Evolutionary conservation across 2,888 invertebrate species (phyloP).

Genomic region (Leptopilina myrica): DNA sequence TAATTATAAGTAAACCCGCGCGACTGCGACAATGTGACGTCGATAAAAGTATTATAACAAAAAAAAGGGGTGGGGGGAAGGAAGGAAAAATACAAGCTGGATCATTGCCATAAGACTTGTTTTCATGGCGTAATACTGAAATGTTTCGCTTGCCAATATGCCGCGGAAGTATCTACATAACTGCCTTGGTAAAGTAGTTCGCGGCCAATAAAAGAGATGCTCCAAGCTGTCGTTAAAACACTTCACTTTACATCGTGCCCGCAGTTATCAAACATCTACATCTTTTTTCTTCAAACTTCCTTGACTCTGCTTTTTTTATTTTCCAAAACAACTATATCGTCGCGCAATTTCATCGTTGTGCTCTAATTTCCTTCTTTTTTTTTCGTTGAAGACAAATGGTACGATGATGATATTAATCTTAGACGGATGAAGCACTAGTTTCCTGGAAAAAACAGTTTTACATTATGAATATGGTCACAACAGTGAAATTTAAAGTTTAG

Average conservation of each 20-base stretch:
- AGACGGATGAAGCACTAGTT: no score
- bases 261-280: conserved; percentile 12
- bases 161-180: conserved; percentile 72
- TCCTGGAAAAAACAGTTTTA: no score
- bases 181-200: conserved; percentile 68
- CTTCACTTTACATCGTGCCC: conserved; percentile 37
- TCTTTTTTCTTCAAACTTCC: not conserved
- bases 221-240: conserved; percentile 58
- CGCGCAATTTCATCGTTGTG: no score
- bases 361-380: no score
- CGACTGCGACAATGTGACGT: conserved; percentile 59
- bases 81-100: conserved; percentile 57
- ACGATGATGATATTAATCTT: no score
- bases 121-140: conserved; percentile 64
- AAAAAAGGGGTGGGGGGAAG: no score
- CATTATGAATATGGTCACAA: no score
- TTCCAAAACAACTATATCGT: no score
- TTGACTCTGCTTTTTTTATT: not conserved
- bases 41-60: conserved; percentile 45
- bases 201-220: conserved; percentile 69
- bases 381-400: no score
- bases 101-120: conserved; percentile 72
- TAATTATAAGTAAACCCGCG: conserved; percentile 72
- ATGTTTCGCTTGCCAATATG: conserved; percentile 73
- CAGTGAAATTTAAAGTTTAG: no score